A percentile compares a stretch with the other conserved stretches of the same genome.
These are phyloP conservation scores for Cosmia trapezina DNA, from an alignment of 2,888 invertebrate genomes.

Conservation along the genomic window DNA sequence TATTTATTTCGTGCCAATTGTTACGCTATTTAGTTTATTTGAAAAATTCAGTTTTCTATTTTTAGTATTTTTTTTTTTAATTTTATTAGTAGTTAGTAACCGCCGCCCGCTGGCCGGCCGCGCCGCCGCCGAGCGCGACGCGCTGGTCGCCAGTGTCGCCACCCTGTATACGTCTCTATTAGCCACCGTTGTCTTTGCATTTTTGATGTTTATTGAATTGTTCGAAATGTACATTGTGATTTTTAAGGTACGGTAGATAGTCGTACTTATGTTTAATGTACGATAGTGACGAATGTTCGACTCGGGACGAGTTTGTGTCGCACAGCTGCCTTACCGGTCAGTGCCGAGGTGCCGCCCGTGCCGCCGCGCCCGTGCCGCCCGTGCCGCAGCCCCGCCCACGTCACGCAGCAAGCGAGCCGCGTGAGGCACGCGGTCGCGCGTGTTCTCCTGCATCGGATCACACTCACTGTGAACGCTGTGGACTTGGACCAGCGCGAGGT, in stretches of 20 bases:
- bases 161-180: too few species aligned
- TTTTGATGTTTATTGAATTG: slow-evolving; percentile 87
- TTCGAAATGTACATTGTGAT: slow-evolving; percentile 76
- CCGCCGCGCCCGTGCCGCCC: neutral
- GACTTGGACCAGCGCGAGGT: neutral
- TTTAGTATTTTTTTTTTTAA: too few species aligned
- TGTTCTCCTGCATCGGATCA: neutral
- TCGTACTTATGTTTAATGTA: slow-evolving; percentile 33
- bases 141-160: too few species aligned
- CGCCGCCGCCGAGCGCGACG: too few species aligned
- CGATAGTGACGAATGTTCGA: slow-evolving; percentile 8
- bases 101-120: too few species aligned
- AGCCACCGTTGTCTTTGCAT: slow-evolving; percentile 85
- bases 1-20: too few species aligned
- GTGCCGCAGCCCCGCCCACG: neutral
- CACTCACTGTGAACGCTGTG: neutral
- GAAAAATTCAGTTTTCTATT: too few species aligned
- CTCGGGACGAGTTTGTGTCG: slow-evolving; percentile 22
- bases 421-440: neutral
- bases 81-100: slow-evolving; percentile 59
- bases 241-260: slow-evolving; percentile 54
- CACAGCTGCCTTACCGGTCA: slow-evolving; percentile 37
- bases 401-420: neutral
- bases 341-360: neutral
- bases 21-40: too few species aligned